Conservation (phyloP, 2,888 invertebrate species). For the Machimus atricapillus region DNA sequence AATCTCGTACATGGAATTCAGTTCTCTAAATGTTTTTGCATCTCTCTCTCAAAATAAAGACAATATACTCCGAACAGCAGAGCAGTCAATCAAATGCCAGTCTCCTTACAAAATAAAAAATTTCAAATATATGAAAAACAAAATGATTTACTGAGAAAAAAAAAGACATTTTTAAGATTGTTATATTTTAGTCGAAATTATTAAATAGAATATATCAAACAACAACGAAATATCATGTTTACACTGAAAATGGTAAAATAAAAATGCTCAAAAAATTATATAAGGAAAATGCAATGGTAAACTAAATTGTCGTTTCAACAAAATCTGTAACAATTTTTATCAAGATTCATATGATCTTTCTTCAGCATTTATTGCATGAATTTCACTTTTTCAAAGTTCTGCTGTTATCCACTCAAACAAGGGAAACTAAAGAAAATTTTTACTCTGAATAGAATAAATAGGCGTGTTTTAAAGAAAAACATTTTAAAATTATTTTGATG, state of each 20-base stretch:
- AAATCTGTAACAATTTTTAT: not conserved
- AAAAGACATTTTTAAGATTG: not conserved
- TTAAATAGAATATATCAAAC: not conserved
- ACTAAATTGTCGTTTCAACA: not conserved
- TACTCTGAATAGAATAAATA: not conserved
- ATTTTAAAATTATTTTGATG: not conserved
- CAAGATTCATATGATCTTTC: not conserved
- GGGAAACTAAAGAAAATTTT: not conserved
- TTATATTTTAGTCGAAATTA: not conserved
- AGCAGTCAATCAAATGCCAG: not conserved
- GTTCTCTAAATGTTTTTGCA: not conserved
- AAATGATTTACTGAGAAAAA: not conserved
- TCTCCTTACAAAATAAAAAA: not conserved
- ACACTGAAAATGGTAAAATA: not conserved
- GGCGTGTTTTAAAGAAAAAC: not conserved
- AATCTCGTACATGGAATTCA: not conserved
- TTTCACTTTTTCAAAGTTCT: not conserved
- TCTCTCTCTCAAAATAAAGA: not conserved
- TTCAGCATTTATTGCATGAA: not conserved
- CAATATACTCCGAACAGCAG: not conserved
- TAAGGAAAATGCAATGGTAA: not conserved
- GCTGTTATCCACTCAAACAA: not conserved
- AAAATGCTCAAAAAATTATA: not conserved
- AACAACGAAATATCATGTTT: not conserved
- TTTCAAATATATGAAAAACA: not conserved